Conservation (phyloP, 2,797 vertebrate genomes). For the Gallinago nigripennis region DNA sequence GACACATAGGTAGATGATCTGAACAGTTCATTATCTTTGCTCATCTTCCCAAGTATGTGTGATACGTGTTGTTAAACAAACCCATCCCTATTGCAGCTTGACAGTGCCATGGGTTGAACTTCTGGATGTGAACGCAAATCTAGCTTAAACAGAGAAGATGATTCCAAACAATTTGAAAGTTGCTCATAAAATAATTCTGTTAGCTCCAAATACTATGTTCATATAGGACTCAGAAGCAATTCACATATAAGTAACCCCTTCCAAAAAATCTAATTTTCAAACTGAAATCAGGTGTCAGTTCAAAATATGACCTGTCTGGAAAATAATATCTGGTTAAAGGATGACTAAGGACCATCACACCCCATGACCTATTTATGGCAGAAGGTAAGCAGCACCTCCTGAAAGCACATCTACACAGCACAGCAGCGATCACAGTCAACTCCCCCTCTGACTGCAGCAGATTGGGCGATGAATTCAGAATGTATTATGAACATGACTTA, state of each 20-base stretch:
- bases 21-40: slow-evolving; percentile 62
- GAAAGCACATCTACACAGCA: not conserved
- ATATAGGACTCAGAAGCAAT: not conserved
- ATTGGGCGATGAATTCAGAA: not conserved
- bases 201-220: not conserved
- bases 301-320: not conserved
- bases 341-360: not conserved
- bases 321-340: not conserved
- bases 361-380: not conserved
- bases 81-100: slow-evolving; percentile 32
- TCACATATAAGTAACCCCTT: not conserved
- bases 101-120: slow-evolving; percentile 29
- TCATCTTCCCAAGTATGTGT: slow-evolving; percentile 20
- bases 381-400: not conserved
- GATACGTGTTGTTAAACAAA: slow-evolving; percentile 45
- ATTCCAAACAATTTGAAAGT: slow-evolving; percentile 4
- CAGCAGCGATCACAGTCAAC: not conserved
- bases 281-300: not conserved
- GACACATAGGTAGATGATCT: slow-evolving; percentile 48
- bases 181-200: not conserved
- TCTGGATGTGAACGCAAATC: slow-evolving; percentile 15
- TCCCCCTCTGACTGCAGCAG: not conserved
- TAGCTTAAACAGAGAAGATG: not conserved
- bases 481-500: not conserved
- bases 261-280: slow-evolving; percentile 19